phyloP scores from a whole-genome alignment of 2,888 invertebrate genomes.

The Muscina levida region DNA sequence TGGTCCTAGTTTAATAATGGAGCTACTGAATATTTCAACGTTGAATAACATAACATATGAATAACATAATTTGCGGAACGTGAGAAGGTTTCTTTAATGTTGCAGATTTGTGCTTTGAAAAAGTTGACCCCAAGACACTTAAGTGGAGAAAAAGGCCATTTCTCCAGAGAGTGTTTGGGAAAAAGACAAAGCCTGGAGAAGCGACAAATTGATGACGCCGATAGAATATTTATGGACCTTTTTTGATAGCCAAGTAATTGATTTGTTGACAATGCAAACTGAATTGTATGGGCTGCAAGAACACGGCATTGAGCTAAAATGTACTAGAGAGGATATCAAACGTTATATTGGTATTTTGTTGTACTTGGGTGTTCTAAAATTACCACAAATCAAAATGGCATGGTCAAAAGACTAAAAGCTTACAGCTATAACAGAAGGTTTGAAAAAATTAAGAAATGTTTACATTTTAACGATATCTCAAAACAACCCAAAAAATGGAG shows the following conservation, averaged over 20 bases:
- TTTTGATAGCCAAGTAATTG: not conserved
- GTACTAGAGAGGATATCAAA: not conserved
- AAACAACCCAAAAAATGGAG: not conserved
- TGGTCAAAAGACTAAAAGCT: not conserved
- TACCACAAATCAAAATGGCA: not conserved
- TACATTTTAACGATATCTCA: not conserved
- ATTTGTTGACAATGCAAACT: not conserved
- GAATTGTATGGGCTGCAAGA: not conserved
- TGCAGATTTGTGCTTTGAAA: too few species aligned
- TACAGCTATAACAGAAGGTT: not conserved
- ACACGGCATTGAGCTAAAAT: not conserved
- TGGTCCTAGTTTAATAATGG: too few species aligned
- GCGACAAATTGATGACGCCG: not conserved
- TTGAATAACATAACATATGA: too few species aligned
- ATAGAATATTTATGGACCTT: not conserved
- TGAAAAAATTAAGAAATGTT: too few species aligned
- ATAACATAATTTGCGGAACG: too few species aligned
- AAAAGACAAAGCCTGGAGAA: not conserved
- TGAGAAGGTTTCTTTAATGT: too few species aligned
- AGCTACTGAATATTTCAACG: too few species aligned
- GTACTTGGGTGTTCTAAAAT: constrained; percentile 12
- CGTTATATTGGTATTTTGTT: not conserved
- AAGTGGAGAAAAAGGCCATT: not conserved
- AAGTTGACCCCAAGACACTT: too few species aligned
- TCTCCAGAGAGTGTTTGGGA: constrained; percentile 13